Base-by-base conservation (phyloP, 2,113 vertebrate genomes). In the Xerus inauris region DNA sequence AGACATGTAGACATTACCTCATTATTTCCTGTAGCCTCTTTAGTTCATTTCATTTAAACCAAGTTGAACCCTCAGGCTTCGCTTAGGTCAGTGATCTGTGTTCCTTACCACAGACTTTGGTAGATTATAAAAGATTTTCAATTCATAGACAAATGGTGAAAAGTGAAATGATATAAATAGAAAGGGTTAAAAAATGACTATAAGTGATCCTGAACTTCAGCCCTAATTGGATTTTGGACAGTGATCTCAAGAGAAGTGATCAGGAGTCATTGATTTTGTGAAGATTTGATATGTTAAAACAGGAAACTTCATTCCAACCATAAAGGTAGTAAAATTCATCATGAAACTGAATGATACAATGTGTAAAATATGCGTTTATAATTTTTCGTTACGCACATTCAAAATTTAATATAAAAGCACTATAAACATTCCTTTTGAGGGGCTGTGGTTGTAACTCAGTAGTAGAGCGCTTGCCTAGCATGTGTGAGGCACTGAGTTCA, bases 111-210 rank as follows among this genome's bases (percentile, higher is more conserved):
- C 82, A 47, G 42, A 76, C 84, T 32, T 80, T 88, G 57, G 32
- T 64, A 93, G 30, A 81, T 26, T 92, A 69, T 62, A 67, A 88
- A 71, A 75, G 9, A 40, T 84, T 69, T 80, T 87, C 38, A 76
- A 45, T 30, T 97, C 69, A 42, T 92, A 85, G 64, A 45, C 82
- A 71, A 95, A n/a, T 87, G 57, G 38, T 62, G 17, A 82, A n/a
- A 47, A 92, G 28, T 93, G 54, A 96, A 95, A 38, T 86, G 32
- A 62, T 76, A 1, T 35, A 84, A 85, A 86, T 89, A 45, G 75
- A 85, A 88, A 87, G 26, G 45, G n/a, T 24, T 28, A 62, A 30
- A 94, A 75, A 76, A 75, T 22, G 51, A 72, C 6, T 81, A 3
- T 17, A 77, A 20, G 24, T 87, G 47, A 75, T 38, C 45, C 17